Base-by-base conservation (phyloP, 2,113 vertebrate genomes). In the Nothoprocta perdicaria region DNA sequence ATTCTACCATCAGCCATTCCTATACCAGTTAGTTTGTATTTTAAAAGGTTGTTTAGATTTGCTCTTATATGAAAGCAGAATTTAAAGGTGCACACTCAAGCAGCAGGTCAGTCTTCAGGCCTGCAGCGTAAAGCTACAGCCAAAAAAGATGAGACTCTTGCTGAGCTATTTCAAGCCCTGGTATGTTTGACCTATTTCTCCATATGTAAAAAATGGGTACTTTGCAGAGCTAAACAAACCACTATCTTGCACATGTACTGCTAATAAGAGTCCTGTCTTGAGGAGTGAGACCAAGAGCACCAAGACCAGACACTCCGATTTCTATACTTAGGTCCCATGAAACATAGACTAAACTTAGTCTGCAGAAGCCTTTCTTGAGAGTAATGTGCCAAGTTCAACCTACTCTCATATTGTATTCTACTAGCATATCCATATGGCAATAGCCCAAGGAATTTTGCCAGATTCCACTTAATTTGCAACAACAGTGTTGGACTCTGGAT, bases 401-500 rank as follows among this genome's bases (percentile, higher is more conserved):
- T 89, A 92, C 89, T 96, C 61, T 87, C 55, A 1, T 74, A 63
- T 89, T 87, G 84, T 73, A 89, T 83, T 94, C 92, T 86, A 91
- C 75, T 87, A 93, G 81, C 81, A 91, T 81, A 94, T 89, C 82
- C 84, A 91, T 48, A 46, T 89, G 82, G 94, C 92, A 94, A 48
- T 40, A 85, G 65, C 38, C 86, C 95, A 94, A 95, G 94, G 85
- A 92, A 92, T 85, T 93, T 2, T 93, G 91, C 86, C 92, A 95
- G 92, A 87, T 83, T 92, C 65, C 61, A 69, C 46, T 91, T 91
- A 92, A 90, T 87, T 84, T 92, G 87, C 75, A 89, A 90, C 81
- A 96, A 91, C 72, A 93, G 68, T 43, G 63, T 63, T 93, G 84
- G 92, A 87, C 89, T 87, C 72, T 71, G 83, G 81, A 94, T 85